Percentiles rank a stretch among this genome's conserved stretches.
Conservation (phyloP, 2,797 vertebrate species). For the Platyrinchus mystaceus region DNA sequence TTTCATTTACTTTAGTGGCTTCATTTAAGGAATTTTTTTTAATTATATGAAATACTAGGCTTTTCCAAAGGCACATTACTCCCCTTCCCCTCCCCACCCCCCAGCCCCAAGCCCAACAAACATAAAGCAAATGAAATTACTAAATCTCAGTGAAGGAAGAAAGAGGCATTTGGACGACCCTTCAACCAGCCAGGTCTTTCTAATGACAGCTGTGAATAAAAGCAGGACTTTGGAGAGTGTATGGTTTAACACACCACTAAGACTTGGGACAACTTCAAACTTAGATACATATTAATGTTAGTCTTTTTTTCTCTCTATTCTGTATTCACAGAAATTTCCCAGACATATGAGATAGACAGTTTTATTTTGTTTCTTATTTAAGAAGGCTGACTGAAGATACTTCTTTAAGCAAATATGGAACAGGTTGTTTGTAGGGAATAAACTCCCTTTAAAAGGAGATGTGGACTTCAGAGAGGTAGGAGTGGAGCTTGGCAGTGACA, state of each 20-base stretch:
- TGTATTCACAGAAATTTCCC: not conserved
- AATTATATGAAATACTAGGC: not conserved
- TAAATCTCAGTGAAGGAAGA: not conserved
- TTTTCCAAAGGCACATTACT: not conserved
- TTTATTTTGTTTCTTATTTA: not conserved
- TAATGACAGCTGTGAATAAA: not conserved
- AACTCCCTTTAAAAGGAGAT: not conserved
- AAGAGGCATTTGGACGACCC: not conserved
- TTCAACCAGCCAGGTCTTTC: not conserved
- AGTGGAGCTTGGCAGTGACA: not conserved
- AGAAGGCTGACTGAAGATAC: not conserved
- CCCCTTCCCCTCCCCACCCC: rapidly evolving
- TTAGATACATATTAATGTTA: not conserved
- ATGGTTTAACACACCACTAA: not conserved
- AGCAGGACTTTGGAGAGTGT: not conserved
- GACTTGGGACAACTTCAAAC: not conserved
- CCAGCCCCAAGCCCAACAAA: not conserved
- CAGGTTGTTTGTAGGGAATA: not conserved
- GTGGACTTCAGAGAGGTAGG: not conserved
- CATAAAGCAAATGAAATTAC: not conserved
- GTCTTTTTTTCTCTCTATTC: not conserved
- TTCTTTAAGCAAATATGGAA: not conserved
- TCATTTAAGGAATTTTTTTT: not conserved
- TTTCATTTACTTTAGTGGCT: not conserved
- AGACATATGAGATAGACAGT: not conserved